Percentiles rank a stretch among this genome's conserved stretches.
These are phyloP conservation scores for Cerceris rybyensis DNA, from an alignment of 2,888 invertebrate genomes.

Conservation along the genomic window DNA sequence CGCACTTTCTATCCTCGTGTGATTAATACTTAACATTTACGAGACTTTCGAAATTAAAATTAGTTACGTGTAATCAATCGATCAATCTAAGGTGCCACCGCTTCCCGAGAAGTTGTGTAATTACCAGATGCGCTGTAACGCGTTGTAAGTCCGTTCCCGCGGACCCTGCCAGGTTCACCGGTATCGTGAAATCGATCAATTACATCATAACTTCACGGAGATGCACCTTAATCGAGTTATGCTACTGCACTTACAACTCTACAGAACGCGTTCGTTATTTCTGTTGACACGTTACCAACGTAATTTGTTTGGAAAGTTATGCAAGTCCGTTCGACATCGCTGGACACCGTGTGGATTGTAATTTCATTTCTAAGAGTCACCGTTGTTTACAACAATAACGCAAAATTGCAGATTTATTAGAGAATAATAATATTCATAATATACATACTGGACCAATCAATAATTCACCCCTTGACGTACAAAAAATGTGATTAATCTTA, in stretches of 20 bases:
- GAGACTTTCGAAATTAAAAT: conserved; percentile 43
- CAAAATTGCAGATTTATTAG: too few species aligned
- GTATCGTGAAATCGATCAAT: conserved; percentile 56
- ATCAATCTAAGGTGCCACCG: conserved; percentile 29
- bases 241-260: neutral
- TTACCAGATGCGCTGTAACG: conserved; percentile 28
- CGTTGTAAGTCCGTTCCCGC: conserved; percentile 12
- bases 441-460: too few species aligned
- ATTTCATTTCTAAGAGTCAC: too few species aligned
- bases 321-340: too few species aligned
- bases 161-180: conserved; percentile 6
- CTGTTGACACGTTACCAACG: neutral
- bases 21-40: conserved; percentile 28
- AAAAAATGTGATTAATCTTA: too few species aligned
- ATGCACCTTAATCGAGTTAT: conserved; percentile 23
- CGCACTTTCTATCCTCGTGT: conserved; percentile 39
- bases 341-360: too few species aligned
- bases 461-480: too few species aligned
- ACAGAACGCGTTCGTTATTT: conserved; percentile 4
- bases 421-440: too few species aligned
- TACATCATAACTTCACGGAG: conserved; percentile 26
- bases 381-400: too few species aligned
- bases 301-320: neutral
- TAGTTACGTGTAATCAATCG: conserved; percentile 37
- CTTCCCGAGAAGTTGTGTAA: conserved; percentile 26